Base-by-base conservation (phyloP, 2,797 vertebrate genomes). In the Protosalanx chinensis region DNA sequence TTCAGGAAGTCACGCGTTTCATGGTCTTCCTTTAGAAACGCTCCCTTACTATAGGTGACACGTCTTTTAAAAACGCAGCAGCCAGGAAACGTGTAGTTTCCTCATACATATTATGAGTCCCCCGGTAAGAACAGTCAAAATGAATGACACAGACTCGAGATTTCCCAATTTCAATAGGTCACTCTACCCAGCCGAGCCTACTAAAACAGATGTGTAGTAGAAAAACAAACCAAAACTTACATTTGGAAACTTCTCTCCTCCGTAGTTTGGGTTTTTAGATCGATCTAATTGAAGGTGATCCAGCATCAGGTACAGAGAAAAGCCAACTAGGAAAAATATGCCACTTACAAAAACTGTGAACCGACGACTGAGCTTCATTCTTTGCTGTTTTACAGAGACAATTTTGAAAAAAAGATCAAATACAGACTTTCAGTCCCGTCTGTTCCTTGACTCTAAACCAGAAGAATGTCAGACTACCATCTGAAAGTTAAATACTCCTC, bases 221-320 rank as follows among this genome's bases (percentile, higher is more conserved):
- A 33, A 58, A 27, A 0, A 46, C 10, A 12, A 46, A 12, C 41
- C 10, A 37, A 51, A 73, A 80, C 83, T 78, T 71, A 79, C 37
- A 61, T 78, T 90, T 64, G 84, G 89, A 53, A 90, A 89, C 58
- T 85, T 87, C 68, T 92, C 93, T 70, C 67, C 71, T 73, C 70
- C 77, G 72, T 91, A 93, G 77, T 85, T 80, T 6, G 88, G 91
- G 76, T 63, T 88, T 73, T 88, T 89, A n/a, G 89, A 90, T 32
- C 92, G 88, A 70, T 95, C 94, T 57, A 94, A 77, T 84, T 94
- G 93, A 18, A 94, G 93, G 63, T 93, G 85, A 83, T 96, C 95
- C 88, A 97, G 88, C 96, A 95, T 96, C 74, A 94, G 87, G 83
- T 97, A 95, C 30, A 97, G 82, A 6, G 94, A 95, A 85, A 95